phyloP scores from a whole-genome alignment of 2,888 invertebrate genomes.

The Acleris literana region DNA sequence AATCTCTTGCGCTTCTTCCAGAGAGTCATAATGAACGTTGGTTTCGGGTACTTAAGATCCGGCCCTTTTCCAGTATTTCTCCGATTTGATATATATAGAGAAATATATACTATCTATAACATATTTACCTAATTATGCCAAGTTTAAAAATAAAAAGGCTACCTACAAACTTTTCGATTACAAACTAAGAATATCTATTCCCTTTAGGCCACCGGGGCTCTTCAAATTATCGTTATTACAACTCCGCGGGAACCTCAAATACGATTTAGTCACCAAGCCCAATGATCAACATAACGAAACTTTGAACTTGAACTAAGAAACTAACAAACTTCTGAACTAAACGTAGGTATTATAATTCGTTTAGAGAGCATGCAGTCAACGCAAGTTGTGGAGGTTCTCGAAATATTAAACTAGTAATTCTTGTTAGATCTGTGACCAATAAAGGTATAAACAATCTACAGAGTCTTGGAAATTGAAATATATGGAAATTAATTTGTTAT shows the following conservation, averaged over 20 bases:
- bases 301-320: constrained; percentile 9
- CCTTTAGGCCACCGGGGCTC: no score
- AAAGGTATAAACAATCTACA: constrained; percentile 1
- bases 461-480: background rate
- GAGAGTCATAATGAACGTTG: no score
- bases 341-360: constrained; percentile 26
- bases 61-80: no score
- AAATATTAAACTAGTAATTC: constrained; percentile 13
- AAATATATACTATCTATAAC: no score
- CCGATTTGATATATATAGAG: no score
- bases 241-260: background rate
- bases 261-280: constrained; percentile 5
- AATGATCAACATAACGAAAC: constrained; percentile 8
- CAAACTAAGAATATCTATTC: no score
- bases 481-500: background rate
- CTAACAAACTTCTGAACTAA: constrained; percentile 22
- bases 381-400: constrained; percentile 8
- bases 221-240: background rate
- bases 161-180: no score
- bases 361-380: constrained; percentile 9
- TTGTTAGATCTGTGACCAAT: no score
- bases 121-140: no score
- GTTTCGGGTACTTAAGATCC: no score
- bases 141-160: no score
- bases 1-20: no score